These are phyloP conservation scores for Peromyscus nudipes DNA, from an alignment of 2,797 vertebrate species.

Conservation along the genomic window DNA sequence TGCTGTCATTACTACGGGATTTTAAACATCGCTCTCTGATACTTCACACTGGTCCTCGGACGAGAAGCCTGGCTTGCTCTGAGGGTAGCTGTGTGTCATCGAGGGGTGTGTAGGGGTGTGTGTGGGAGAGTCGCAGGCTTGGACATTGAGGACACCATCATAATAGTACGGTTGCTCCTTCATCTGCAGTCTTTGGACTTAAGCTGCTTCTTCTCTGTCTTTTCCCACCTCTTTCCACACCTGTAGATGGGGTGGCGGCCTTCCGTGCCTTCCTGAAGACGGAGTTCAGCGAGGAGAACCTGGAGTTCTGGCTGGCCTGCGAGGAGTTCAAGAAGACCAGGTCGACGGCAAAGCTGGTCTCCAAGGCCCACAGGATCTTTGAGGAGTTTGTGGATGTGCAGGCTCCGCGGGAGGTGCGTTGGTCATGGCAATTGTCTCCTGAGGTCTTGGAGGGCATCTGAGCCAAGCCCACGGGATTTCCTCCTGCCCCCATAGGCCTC, in stretches of 20 bases:
- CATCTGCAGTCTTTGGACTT: background rate
- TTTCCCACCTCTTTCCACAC: background rate
- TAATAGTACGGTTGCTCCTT: background rate
- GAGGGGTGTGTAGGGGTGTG: no score
- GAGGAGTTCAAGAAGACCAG: constrained; percentile 92
- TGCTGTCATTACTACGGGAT: background rate
- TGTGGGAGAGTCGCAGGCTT: background rate
- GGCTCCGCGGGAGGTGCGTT: constrained; percentile 90
- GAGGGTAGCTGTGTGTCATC: background rate
- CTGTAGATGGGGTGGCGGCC: constrained; percentile 89
- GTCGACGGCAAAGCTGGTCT: constrained; percentile 88
- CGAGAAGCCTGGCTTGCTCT: background rate
- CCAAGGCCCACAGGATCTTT: constrained; percentile 91
- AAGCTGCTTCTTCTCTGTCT: background rate
- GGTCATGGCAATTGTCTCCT: background rate
- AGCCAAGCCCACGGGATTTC: background rate
- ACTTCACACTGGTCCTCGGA: background rate
- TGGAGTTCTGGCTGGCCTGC: constrained; percentile 92
- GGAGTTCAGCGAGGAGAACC: constrained; percentile 91
- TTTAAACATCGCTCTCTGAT: background rate
- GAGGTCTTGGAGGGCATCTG: background rate
- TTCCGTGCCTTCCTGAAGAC: constrained; percentile 91
- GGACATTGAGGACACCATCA: background rate
- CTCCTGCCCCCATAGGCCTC: background rate
- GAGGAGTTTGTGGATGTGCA: constrained; percentile 91